A percentile compares a stretch with the other conserved stretches of the same genome.
phyloP scores from a whole-genome alignment of 2,888 invertebrate genomes.

The Tenthredo mesomela region DNA sequence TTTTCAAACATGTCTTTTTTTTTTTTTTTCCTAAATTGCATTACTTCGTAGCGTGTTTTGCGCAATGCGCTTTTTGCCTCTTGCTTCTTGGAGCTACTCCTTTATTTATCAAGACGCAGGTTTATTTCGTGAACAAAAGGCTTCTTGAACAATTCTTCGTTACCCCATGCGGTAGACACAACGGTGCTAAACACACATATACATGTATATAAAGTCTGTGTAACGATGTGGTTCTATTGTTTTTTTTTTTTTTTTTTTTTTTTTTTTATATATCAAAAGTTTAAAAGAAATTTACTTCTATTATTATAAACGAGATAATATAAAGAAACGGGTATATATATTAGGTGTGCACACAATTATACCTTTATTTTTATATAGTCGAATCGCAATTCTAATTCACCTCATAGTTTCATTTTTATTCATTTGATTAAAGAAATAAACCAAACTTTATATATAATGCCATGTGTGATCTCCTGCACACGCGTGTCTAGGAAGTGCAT shows the following conservation, averaged over 20 bases:
- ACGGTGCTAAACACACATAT: not conserved
- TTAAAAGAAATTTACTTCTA: conserved; percentile 9
- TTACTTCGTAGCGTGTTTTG: not conserved
- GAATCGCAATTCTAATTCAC: not conserved
- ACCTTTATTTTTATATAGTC: not conserved
- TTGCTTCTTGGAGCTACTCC: conserved; percentile 1
- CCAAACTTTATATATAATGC: not conserved
- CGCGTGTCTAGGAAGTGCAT: not conserved
- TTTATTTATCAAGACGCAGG: conserved; percentile 36
- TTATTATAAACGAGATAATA: not conserved
- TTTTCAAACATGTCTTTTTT: not conserved
- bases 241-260: not conserved
- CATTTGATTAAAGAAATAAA: not conserved
- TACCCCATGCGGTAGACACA: not conserved
- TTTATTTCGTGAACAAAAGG: conserved; percentile 30
- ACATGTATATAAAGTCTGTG: not conserved
- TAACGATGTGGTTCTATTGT: conserved; percentile 17
- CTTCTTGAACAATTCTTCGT: conserved; percentile 29
- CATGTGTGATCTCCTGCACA: not conserved
- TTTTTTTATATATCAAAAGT: conserved; percentile 2
- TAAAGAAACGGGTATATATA: not conserved
- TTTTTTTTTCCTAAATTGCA: not conserved
- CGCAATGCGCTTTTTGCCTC: conserved; percentile 12
- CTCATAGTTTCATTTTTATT: not conserved
- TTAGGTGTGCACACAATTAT: not conserved